These are phyloP conservation scores for Pseudomyrmex gracilis DNA, from an alignment of 1,140 invertebrate species.

Conservation along the genomic window DNA sequence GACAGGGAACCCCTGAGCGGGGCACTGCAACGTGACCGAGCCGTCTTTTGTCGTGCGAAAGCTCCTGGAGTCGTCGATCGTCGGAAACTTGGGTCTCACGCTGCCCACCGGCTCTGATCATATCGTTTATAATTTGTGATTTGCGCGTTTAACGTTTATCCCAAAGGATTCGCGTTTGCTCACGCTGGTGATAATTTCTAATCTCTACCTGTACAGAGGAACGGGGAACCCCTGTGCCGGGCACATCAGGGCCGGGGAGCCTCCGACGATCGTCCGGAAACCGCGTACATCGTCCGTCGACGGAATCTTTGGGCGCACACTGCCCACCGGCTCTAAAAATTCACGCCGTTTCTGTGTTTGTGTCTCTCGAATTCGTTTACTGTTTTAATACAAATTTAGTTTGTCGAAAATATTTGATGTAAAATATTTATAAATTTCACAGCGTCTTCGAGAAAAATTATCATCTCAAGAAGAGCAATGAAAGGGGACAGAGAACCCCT, in stretches of 20 bases:
- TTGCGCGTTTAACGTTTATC: constrained; percentile 75
- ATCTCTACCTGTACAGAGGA: constrained; percentile 87
- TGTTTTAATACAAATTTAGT: neutral
- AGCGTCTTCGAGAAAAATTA: neutral
- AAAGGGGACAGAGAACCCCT: constrained; percentile 62
- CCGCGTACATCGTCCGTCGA: constrained; percentile 82
- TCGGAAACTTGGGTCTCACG: constrained; percentile 73
- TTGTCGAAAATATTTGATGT: neutral
- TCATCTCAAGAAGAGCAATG: neutral
- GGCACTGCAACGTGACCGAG: constrained; percentile 87
- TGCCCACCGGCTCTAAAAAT: constrained; percentile 83
- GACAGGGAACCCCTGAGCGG: constrained; percentile 89
- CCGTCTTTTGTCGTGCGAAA: constrained; percentile 85
- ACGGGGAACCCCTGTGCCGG: constrained; percentile 88
- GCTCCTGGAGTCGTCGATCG: constrained; percentile 73
- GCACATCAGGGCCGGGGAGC: constrained; percentile 86
- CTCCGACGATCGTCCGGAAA: constrained; percentile 79
- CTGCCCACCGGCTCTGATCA: constrained; percentile 72
- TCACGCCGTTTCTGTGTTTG: constrained; percentile 37
- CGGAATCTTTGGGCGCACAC: constrained; percentile 84
- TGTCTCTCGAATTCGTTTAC: neutral
- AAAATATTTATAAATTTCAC: neutral
- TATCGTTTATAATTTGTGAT: constrained; percentile 62
- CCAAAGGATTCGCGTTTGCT: constrained; percentile 35
- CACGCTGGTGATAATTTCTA: neutral